Evolutionary conservation across 1,140 invertebrate genomes (phyloP), one percentile per base, ranked within the genome.

Genomic region (Atta cephalotes): DNA sequence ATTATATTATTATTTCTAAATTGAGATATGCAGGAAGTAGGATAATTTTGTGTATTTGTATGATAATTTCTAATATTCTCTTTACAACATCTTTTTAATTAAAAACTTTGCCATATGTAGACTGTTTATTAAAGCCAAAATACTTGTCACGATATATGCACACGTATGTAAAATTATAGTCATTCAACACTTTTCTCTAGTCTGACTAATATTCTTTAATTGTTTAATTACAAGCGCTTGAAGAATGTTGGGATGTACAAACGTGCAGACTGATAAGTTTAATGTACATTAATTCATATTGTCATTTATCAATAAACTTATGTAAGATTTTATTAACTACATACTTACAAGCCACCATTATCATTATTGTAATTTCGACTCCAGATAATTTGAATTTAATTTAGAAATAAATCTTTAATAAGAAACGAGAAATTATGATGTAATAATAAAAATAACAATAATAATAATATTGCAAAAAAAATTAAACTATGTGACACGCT

Each of bases 261-360:
- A 31, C 21, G 18, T 45, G 53, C 79, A 71, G 79, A 82, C 79
- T 82, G 66, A 82, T 82, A 81, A 21, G 28, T 45, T 71, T 81
- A 82, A 82, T 60, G 49, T 70, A 78, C 2, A 78, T 45, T 78
- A 28, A 49, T 78, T 31, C 2, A n/a, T 58, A 58, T 51, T 28
- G n/a, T 72, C 39, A 51, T 49, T 74, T 7, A 74, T 82, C 21
- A 28, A 16, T 60, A 74, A 72, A 82, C 7, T 3, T 35, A 62
- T 39, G 2, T 31, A 82, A 56, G 18, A 31, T 45, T 82, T 28
- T 71, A 58, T 31, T 60, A 31, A 31, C 18, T 16, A n/a, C 39
- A 45, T 45, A 45, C 35, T 39, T 39, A 39, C 5, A 28, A 4
- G 74, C 14, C 14, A 45, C 28, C 3, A n/a, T 72, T 45, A 68